Percentiles rank a stretch among this genome's conserved stretches.
phyloP scores from a whole-genome alignment of 2,888 invertebrate species.

The Lathronympha strigana region DNA sequence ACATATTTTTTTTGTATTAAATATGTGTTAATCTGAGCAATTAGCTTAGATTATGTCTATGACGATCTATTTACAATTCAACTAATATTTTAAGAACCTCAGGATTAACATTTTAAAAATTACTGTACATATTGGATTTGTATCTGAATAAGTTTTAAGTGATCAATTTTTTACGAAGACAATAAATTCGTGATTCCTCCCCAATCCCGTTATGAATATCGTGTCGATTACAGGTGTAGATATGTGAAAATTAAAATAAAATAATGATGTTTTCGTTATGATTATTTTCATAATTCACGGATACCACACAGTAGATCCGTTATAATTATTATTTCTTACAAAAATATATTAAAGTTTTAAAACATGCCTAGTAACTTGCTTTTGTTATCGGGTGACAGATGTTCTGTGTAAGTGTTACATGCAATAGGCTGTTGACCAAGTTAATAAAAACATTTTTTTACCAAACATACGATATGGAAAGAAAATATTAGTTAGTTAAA shows the following conservation, averaged over 20 bases:
- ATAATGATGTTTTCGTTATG: neutral
- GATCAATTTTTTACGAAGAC: no score
- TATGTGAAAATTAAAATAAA: neutral
- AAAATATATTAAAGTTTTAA: neutral
- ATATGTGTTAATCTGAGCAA: no score
- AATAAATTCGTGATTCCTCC: no score
- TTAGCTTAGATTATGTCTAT: no score
- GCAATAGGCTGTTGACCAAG: neutral
- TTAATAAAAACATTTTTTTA: neutral
- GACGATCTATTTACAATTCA: no score
- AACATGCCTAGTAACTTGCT: neutral
- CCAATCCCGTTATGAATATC: no score
- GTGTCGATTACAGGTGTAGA: neutral
- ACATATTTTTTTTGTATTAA: no score
- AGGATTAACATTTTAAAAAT: no score
- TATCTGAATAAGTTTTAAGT: no score
- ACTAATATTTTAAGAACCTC: no score
- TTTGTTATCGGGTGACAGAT: neutral
- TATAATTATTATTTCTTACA: neutral
- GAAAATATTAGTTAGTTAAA: conserved; percentile 25
- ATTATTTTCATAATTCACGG: neutral
- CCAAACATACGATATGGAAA: neutral
- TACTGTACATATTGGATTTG: no score
- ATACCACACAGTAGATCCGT: neutral
- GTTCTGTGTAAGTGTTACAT: neutral